Evolutionary conservation across 1,140 invertebrate species (phyloP).

Genomic region (Agrilus planipennis): DNA sequence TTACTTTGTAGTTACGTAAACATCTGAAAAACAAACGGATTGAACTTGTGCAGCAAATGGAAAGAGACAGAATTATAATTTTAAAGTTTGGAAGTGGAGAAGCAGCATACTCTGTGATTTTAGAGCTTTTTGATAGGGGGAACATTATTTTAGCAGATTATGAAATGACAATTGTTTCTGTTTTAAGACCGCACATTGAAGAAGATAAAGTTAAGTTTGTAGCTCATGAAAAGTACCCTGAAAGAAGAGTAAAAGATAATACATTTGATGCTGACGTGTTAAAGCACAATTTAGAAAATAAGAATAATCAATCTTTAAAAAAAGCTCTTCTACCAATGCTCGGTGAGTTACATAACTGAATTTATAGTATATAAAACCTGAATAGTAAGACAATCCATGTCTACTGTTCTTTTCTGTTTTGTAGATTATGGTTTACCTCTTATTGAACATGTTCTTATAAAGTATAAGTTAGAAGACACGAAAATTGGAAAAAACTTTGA

Average conservation of each 20-base stretch:
- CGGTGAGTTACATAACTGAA: background rate
- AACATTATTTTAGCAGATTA: slow-evolving; percentile 93
- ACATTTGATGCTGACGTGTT: slow-evolving; percentile 33
- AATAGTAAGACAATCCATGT: background rate
- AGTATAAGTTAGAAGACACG: slow-evolving; percentile 49
- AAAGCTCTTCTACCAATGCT: slow-evolving; percentile 70
- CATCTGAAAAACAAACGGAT: slow-evolving; percentile 93
- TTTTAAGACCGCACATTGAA: slow-evolving; percentile 86
- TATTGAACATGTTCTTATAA: slow-evolving; percentile 77
- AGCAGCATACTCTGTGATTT: slow-evolving; percentile 88
- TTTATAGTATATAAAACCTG: background rate
- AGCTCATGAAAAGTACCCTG: slow-evolving; percentile 84
- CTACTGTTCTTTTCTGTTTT: slow-evolving; percentile 11
- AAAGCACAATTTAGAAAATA: slow-evolving; percentile 44
- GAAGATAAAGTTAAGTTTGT: slow-evolving; percentile 87
- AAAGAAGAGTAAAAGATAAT: slow-evolving; percentile 55
- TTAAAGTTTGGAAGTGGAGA: slow-evolving; percentile 91
- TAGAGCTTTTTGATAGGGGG: slow-evolving; percentile 95
- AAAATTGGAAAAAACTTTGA: slow-evolving; percentile 51
- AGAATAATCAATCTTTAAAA: slow-evolving; percentile 71
- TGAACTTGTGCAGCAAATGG: slow-evolving; percentile 74
- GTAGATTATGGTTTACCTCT: slow-evolving; percentile 79
- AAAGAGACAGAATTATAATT: slow-evolving; percentile 80
- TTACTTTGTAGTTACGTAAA: slow-evolving; percentile 70
- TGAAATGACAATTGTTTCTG: slow-evolving; percentile 84